phyloP scores from a whole-genome alignment of 92 coral and sea anemone species.

The Isaurus tuberculatus region DNA sequence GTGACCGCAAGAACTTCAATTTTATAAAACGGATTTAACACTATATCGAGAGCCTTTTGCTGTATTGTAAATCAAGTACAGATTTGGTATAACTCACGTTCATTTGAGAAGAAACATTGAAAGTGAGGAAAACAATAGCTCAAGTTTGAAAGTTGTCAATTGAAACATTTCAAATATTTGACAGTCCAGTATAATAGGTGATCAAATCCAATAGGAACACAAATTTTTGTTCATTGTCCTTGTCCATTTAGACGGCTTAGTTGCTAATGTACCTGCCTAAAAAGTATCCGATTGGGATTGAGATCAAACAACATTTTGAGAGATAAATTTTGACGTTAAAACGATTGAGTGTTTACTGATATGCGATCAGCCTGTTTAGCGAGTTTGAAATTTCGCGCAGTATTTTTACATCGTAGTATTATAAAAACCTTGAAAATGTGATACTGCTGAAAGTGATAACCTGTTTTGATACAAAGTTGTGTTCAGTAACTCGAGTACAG shows the following conservation, averaged over 20 bases:
- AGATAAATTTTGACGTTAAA: constrained; percentile 8
- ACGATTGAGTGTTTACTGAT: neutral
- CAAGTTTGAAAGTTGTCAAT: constrained; percentile 26
- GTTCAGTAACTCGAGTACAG: neutral
- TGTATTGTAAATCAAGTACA: constrained; percentile 23
- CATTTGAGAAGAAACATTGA: constrained; percentile 28
- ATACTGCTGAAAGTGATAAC: neutral
- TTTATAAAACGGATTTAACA: constrained; percentile 23
- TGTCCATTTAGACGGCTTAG: constrained; percentile 50
- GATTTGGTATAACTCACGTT: neutral
- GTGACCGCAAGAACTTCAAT: neutral
- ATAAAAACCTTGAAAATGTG: neutral
- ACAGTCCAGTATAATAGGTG: constrained; percentile 33
- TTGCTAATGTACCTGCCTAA: constrained; percentile 38
- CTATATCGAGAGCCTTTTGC: constrained; percentile 1
- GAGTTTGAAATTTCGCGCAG: constrained; percentile 2
- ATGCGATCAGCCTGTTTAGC: neutral
- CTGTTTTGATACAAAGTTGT: neutral
- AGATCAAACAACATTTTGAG: constrained; percentile 28
- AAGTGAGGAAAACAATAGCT: constrained; percentile 5
- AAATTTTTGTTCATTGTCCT: constrained; percentile 47
- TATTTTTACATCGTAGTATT: neutral
- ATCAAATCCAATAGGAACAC: constrained; percentile 40
- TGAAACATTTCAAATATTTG: constrained; percentile 51
- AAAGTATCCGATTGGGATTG: constrained; percentile 49